These are phyloP conservation scores for Fundulus diaphanus DNA, from an alignment of 2,797 vertebrate genomes.

Conservation along the genomic window DNA sequence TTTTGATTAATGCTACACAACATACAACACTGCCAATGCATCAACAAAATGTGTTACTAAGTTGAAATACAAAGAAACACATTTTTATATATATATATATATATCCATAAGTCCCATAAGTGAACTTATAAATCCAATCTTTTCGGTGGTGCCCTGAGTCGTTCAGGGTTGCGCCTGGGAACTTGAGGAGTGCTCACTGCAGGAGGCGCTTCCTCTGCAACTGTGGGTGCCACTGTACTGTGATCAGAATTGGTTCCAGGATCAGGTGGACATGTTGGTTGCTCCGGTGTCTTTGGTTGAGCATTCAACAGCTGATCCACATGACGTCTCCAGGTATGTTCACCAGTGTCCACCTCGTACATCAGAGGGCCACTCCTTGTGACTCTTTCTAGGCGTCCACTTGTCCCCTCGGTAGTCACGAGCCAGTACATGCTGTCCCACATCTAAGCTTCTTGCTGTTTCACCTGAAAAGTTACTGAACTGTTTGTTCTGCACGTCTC, in stretches of 20 bases:
- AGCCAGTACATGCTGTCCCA: background rate
- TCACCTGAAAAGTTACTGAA: background rate
- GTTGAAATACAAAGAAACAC: too few species aligned
- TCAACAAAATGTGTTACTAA: too few species aligned
- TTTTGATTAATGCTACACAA: too few species aligned
- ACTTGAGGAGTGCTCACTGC: too few species aligned
- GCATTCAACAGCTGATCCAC: background rate
- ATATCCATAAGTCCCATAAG: too few species aligned
- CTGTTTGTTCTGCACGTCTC: background rate
- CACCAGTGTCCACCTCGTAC: background rate
- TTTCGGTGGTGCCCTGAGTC: too few species aligned
- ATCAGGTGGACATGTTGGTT: background rate
- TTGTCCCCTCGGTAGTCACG: background rate
- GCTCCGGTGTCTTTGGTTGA: background rate
- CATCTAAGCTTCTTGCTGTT: background rate
- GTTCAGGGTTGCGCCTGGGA: too few species aligned
- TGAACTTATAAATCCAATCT: too few species aligned
- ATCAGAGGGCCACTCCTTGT: background rate
- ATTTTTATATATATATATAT: too few species aligned
- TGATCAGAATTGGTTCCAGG: background rate
- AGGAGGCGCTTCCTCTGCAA: background rate
- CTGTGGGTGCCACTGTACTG: background rate
- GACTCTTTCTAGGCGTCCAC: background rate
- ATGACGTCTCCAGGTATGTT: background rate
- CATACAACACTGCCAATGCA: too few species aligned